Evolutionary conservation across 2,888 invertebrate genomes (phyloP).

Genomic region (Sisyra terminalis): DNA sequence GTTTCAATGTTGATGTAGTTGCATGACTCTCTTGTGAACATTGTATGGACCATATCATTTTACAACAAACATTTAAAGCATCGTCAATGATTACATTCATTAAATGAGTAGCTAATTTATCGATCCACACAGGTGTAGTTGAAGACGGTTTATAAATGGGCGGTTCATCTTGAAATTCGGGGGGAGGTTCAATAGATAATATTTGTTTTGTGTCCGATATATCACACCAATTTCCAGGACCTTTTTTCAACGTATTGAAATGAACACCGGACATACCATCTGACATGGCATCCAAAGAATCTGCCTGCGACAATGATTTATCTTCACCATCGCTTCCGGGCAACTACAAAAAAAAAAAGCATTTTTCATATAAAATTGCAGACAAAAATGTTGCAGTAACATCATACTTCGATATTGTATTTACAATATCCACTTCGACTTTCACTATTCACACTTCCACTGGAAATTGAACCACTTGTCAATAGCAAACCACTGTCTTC

Average conservation of each 20-base stretch:
- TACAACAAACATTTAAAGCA: conserved; percentile 29
- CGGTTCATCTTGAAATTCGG: conserved; percentile 61
- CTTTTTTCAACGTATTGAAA: conserved; percentile 70
- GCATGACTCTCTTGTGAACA: conserved; percentile 16
- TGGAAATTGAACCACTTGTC: conserved; percentile 58
- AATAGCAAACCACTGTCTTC: conserved; percentile 59
- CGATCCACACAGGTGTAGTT: conserved; percentile 17
- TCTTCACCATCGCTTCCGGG: conserved; percentile 72
- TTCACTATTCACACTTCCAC: conserved; percentile 53
- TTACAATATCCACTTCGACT: conserved; percentile 49
- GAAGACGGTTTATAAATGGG: not conserved
- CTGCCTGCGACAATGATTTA: conserved; percentile 58
- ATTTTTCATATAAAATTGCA: not conserved
- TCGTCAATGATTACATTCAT: conserved; percentile 30
- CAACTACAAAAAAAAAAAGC: conserved; percentile 32
- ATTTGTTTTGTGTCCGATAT: conserved; percentile 35
- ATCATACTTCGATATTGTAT: conserved; percentile 45
- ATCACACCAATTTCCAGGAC: conserved; percentile 37
- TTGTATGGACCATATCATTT: conserved; percentile 16
- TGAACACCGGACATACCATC: conserved; percentile 67
- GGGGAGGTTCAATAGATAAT: conserved; percentile 64
- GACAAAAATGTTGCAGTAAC: conserved; percentile 12
- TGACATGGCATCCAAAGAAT: conserved; percentile 56
- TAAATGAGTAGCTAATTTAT: conserved; percentile 29
- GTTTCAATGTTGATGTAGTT: not conserved